Evolutionary conservation across 2,797 vertebrate genomes (phyloP).

Genomic region (Carcharodon carcharias): DNA sequence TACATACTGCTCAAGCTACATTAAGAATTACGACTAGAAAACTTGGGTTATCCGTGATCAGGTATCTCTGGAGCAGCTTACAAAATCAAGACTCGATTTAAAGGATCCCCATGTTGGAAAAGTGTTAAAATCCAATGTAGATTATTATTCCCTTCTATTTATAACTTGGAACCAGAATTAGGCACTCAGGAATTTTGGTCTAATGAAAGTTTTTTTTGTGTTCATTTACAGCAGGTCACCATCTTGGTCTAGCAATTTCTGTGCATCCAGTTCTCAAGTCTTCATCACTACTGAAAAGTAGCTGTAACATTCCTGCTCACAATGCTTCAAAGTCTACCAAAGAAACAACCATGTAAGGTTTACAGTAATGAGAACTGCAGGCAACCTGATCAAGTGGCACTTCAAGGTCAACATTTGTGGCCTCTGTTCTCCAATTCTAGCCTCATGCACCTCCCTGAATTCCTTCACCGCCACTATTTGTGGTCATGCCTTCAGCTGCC

Average conservation of each 20-base stretch:
- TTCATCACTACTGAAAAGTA: background rate
- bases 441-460: background rate
- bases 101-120: background rate
- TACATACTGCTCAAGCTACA: background rate
- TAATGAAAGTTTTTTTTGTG: background rate
- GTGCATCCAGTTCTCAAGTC: background rate
- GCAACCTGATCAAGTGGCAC: background rate
- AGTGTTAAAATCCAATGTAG: background rate
- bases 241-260: background rate
- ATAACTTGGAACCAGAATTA: background rate
- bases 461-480: background rate
- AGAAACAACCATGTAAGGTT: background rate
- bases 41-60: background rate
- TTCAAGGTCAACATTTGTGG: background rate
- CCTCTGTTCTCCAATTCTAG: background rate
- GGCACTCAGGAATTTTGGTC: background rate
- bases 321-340: background rate
- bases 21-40: background rate
- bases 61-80: background rate
- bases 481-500: background rate
- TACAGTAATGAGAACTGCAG: background rate
- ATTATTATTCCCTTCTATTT: background rate
- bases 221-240: background rate
- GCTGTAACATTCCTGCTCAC: background rate
- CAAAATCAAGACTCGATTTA: background rate